Conservation (phyloP, 2,888 invertebrate genomes). For the Boloria euphrosyne region DNA sequence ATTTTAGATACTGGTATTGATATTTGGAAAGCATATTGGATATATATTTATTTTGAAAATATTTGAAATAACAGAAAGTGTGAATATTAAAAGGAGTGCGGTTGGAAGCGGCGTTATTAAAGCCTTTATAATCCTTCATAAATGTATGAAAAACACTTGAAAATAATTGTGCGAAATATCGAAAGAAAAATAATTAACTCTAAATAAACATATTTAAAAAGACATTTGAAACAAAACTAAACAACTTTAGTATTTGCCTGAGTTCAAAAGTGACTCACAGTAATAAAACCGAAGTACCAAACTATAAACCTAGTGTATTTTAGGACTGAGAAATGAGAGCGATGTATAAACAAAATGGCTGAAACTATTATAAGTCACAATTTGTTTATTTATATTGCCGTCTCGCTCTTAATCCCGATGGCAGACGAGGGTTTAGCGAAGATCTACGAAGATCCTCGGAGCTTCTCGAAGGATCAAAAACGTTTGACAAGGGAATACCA, state of each 20-base stretch:
- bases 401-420: slow-evolving; percentile 74
- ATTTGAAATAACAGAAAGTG: slow-evolving; percentile 3
- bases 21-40: slow-evolving; percentile 20
- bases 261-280: slow-evolving; percentile 54
- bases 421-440: slow-evolving; percentile 69
- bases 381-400: slow-evolving; percentile 77
- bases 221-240: background rate
- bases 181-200: too few species aligned
- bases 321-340: slow-evolving; percentile 44
- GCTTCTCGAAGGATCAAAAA: slow-evolving; percentile 60
- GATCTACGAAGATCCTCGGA: slow-evolving; percentile 63
- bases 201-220: background rate
- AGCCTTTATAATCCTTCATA: background rate
- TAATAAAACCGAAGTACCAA: slow-evolving; percentile 55
- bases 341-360: slow-evolving; percentile 69
- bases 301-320: slow-evolving; percentile 48
- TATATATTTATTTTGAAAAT: slow-evolving; percentile 17
- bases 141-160: too few species aligned
- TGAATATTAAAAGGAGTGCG: background rate
- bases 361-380: slow-evolving; percentile 68
- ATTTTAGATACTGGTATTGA: slow-evolving; percentile 20
- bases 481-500: slow-evolving; percentile 83
- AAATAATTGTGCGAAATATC: too few species aligned
- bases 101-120: too few species aligned
- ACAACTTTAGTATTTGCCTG: slow-evolving; percentile 1